These are phyloP conservation scores for Brachymystax lenok DNA, from an alignment of 2,797 vertebrate genomes.

Conservation along the genomic window DNA sequence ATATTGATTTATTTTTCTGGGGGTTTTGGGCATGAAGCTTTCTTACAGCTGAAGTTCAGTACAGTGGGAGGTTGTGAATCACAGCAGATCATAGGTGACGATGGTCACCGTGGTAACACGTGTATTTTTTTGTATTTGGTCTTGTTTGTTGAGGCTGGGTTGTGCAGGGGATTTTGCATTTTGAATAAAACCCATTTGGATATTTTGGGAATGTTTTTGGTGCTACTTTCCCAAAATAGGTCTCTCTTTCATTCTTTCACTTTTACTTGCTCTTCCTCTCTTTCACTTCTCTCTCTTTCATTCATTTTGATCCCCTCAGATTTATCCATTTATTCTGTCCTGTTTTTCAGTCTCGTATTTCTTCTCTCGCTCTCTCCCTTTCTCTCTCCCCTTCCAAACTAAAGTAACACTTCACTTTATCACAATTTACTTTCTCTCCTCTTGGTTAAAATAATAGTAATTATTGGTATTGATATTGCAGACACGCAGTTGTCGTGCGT, in stretches of 20 bases:
- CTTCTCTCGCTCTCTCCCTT: slow-evolving; percentile 28
- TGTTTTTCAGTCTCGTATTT: slow-evolving; percentile 22
- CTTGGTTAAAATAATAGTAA: slow-evolving; percentile 68
- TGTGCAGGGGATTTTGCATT: slow-evolving; percentile 62
- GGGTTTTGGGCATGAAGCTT: slow-evolving; percentile 35
- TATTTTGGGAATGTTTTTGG: slow-evolving; percentile 79
- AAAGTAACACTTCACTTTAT: slow-evolving; percentile 76
- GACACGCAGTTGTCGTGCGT: slow-evolving; percentile 79
- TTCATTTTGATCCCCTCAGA: slow-evolving; percentile 29
- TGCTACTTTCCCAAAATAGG: slow-evolving; percentile 81
- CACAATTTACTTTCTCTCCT: slow-evolving; percentile 73
- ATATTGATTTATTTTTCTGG: slow-evolving; percentile 27
- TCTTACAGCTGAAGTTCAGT: slow-evolving; percentile 21
- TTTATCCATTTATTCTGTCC: slow-evolving; percentile 39
- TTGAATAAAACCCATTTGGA: slow-evolving; percentile 54
- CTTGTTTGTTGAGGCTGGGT: slow-evolving; percentile 62
- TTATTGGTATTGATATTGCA: slow-evolving; percentile 80
- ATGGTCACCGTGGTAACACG: slow-evolving; percentile 57
- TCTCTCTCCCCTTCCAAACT: slow-evolving; percentile 58
- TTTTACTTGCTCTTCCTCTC: slow-evolving; percentile 38
- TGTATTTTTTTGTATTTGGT: slow-evolving; percentile 68
- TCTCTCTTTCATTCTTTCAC: slow-evolving; percentile 43
- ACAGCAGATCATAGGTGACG: slow-evolving; percentile 52
- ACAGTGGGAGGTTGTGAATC: slow-evolving; percentile 32
- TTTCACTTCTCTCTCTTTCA: slow-evolving; percentile 28